Evolutionary conservation across 1,140 invertebrate genomes (phyloP), one percentile per base, ranked within the genome.

Genomic region (Phenacoccus solenopsis): DNA sequence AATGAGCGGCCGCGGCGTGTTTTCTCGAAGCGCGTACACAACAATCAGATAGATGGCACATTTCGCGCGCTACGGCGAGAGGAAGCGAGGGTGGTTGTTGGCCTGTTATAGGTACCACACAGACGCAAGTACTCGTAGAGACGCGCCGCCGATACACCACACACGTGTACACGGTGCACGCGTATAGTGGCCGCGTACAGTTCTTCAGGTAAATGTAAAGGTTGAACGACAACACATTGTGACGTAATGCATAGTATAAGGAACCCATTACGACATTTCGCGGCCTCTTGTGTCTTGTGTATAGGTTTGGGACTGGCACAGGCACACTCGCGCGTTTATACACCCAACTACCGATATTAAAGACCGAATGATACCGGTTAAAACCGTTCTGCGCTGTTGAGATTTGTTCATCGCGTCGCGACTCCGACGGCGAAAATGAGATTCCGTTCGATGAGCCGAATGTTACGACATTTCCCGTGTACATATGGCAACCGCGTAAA

Each of bases 201-300:
- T 49, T 49, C 38, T 49, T 49, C 38, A 49, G 38, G 38, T 49
- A 49, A 49, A 32, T 49, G 38, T 49, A 49, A 49, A 49, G 38
- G 38, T 49, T 49, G 38, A 49, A 49, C 38, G 38, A 49, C 38
- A 49, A 49, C 38, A 49, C 38, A 49, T 49, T 49, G 38, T 49
- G 38, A 49, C 38, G 38, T 49, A 49, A 49, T 49, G 38, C n/a
- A n/a, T n/a, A n/a, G n/a, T 49, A 49, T 49, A 49, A 49, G 38
- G 38, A 49, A 49, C 38, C 38, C 38, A 49, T 49, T 49, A 49
- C 38, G 38, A 49, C 38, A 49, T 49, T 49, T 49, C 38, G 38
- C 38, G 38, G 38, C 38, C 38, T 49, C 38, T 49, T 49, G 20
- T 10, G 13, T 49, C 13, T 32, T n/a, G n/a, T n/a, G n/a, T n/a